Evolutionary conservation across 1,140 invertebrate genomes (phyloP), one percentile per base, ranked within the genome.

Genomic region (Tachypleus tridentatus): DNA sequence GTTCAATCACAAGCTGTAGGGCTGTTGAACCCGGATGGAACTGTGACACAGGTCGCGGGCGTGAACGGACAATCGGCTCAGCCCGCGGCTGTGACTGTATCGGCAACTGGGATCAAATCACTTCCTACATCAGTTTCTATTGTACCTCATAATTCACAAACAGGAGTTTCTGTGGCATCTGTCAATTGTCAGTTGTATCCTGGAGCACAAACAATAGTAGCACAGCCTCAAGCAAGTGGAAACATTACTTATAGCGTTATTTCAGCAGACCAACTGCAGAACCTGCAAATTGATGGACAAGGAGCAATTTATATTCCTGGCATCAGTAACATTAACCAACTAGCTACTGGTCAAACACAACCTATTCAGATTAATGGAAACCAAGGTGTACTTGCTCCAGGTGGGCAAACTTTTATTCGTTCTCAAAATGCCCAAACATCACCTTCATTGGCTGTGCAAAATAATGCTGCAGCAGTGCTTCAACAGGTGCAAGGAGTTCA

Each of bases 271-370:
- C 84, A 85, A 53, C 86, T 92, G 82, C 91, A 94, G 76, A 88
- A 89, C 0, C 87, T 96, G 6, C 93, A 89, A 48, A 87, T 95
- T 5, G 91, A 94, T 76, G 91, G 91, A 0, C 91, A 94, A 74
- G 93, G 95, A 74, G 90, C 91, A 0, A 81, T 95, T 48, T 89
- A 94, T 75, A 89, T 93, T 73, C 91, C 89, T 6, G 29, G 29
- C 29, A 29, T 29, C 29, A 29, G 29, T 29, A 29, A 29, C 29
- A 29, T 29, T 29, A 29, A 29, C 70, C 74, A 7, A 73, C 74
- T 65, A 7, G n/a, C 51, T 61, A 29, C 49, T 4, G 73, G 70
- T 6, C 73, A 71, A 63, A 29, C 29, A 54, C 74, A 74, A 52
- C 67, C 73, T 11, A 67, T 74, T 53, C 73, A 76, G 60, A 64